Conservation (phyloP, 2,113 vertebrate species). For the Emydocephalus ijimae region DNA sequence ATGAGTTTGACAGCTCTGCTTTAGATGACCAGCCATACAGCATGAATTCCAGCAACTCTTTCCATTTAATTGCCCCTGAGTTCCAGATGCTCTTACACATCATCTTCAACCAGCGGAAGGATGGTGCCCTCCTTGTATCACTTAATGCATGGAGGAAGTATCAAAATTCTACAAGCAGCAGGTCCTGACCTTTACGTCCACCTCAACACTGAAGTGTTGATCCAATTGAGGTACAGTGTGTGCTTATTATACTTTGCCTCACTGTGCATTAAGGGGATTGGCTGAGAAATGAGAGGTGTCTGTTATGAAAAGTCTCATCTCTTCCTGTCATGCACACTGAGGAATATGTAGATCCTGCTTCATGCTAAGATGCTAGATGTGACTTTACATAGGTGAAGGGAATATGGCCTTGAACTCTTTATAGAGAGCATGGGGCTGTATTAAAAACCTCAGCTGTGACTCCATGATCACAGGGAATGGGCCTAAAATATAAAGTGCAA, state of each 20-base stretch:
- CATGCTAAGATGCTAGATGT: neutral
- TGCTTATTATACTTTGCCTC: neutral
- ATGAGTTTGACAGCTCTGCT: neutral
- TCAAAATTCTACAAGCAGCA: neutral
- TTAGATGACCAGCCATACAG: neutral
- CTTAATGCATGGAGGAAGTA: neutral
- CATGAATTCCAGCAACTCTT: neutral
- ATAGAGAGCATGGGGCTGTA: neutral
- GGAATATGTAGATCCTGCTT: neutral
- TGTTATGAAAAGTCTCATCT: neutral
- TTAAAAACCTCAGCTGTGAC: neutral
- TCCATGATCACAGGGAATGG: neutral
- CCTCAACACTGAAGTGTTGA: neutral
- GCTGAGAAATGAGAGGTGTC: neutral
- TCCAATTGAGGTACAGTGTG: neutral
- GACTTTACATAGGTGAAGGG: neutral
- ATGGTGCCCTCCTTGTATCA: neutral
- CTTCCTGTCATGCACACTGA: neutral
- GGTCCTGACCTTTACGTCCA: neutral
- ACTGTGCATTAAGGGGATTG: neutral
- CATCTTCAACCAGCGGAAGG: neutral
- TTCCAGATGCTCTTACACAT: neutral
- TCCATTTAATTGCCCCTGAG: neutral
- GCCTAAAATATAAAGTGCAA: neutral
- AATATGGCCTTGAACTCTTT: neutral